Evolutionary conservation across 2,797 vertebrate species (phyloP), one percentile per base, ranked within the genome.

Genomic region (Arrhamphus sclerolepis): DNA sequence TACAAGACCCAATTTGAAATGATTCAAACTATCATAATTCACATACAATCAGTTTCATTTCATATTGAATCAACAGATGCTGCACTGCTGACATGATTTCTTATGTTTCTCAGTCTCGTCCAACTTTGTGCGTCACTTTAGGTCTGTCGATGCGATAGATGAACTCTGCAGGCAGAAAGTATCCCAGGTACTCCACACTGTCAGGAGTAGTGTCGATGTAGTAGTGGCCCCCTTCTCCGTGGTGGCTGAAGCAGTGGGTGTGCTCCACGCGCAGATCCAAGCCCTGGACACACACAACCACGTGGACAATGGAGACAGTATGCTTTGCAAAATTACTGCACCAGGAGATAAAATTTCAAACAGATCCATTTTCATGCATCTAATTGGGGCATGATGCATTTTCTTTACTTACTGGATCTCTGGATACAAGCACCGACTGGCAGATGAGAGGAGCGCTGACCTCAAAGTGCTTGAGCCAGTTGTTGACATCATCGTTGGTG

Each of bases 181-280:
- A 98, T 7, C 96, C 97, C 74, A 94, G 78, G 79, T 99, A 99
- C 63, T 95, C 93, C 81, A 96, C 96, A 0, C 48, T 90, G 34
- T 97, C 94, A 0, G 97, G 97, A 0, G 96, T 99, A 21, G 94
- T 99, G 82, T 99, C 97, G 4, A 87, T 92, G 74, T 99, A 97
- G 90, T 98, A 99, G 86, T 99, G 97, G 0, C 97, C 97, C 0
- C 97, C 97, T 81, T 98, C 94, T 47, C 97, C 96, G 0, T 98
- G 96, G 56, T 94, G 93, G 82, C 97, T 99, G 82, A 98, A 99
- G 39, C 94, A 94, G 67, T 99, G 97, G 0, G 96, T 99, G 80
- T 99, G 97, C 80, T 98, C 97, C 66, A 98, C 47, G 0, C 97
- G 94, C 66, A 98, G 86, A 41, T 98, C 97, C 44, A 98, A 90